Conservation (phyloP, 2,888 invertebrate species). For the Drosophila antonietae region DNA sequence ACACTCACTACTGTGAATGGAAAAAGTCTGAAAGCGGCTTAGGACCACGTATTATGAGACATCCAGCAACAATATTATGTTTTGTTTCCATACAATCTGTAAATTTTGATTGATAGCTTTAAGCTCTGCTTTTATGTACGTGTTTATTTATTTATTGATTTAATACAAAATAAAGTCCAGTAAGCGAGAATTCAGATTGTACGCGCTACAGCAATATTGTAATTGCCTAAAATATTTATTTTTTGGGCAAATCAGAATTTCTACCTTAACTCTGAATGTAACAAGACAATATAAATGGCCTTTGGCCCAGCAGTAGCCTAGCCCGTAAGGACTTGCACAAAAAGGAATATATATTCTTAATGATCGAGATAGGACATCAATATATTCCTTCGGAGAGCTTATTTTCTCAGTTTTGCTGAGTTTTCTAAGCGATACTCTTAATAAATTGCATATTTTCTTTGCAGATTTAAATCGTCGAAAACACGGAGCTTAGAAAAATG, state of each 20-base stretch:
- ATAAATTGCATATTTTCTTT: too few relatives aligned
- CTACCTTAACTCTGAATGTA: neutral
- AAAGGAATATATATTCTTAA: neutral
- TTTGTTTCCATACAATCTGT: slow-evolving; percentile 29
- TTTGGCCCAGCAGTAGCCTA: too few relatives aligned
- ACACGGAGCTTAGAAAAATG: too few relatives aligned
- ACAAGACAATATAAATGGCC: neutral
- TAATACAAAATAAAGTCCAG: slow-evolving; percentile 25
- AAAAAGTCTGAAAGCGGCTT: slow-evolving; percentile 37
- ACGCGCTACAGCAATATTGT: neutral
- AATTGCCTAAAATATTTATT: too few relatives aligned
- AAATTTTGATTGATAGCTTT: slow-evolving; percentile 35
- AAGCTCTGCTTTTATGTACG: slow-evolving; percentile 42
- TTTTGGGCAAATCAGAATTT: neutral
- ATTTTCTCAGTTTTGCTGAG: neutral
- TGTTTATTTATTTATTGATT: slow-evolving; percentile 45
- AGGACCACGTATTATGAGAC: slow-evolving; percentile 20
- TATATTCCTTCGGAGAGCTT: neutral
- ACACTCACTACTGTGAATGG: slow-evolving; percentile 21
- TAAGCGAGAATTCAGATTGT: slow-evolving; percentile 3
- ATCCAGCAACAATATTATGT: slow-evolving; percentile 14
- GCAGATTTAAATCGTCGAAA: too few relatives aligned
- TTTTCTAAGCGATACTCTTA: too few relatives aligned
- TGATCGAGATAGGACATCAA: neutral
- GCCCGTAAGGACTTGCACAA: neutral